Base-by-base conservation (phyloP, 2,888 invertebrate species). In the Leptinotarsa peninsularis region DNA sequence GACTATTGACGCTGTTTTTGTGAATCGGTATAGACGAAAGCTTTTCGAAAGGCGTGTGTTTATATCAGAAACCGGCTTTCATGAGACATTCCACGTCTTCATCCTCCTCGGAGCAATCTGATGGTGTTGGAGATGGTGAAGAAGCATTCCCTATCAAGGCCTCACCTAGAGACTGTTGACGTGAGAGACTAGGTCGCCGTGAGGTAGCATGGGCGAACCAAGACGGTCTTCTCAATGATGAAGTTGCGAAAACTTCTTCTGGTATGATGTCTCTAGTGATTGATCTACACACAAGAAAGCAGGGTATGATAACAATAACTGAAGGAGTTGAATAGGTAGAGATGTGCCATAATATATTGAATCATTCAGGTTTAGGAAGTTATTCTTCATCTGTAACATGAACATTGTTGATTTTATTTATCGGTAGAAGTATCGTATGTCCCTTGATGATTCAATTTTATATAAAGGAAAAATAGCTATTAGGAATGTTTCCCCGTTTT, bases 201-300 rank as follows among this genome's bases (percentile, higher is more conserved):
- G 91, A 89, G 82, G 91, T 91, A 67, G 85, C 73, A 82, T 83
- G 82, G 82, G 84, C 86, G 82, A 86, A 87, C 88, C 85, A 89
- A 72, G 85, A 86, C 1, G 87, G 85, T 54, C 87, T 83, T 73
- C 86, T 82, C 33, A 84, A 79, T 17, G 83, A 82, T 3, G 83
- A 85, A 4, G 81, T 82, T 33, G 80, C 81, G 27, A 82, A 85
- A 68, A 84, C 78, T 85, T 94, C 94, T 89, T 94, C 94, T 73
- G 93, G 93, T 83, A 94, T 94, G 78, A 91, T 92, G 86, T 93
- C 93, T 81, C 93, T 90, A 58, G 91, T 91, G 81, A 92, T 83
- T n/a, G 91, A 91, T 74, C 92, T 92, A 81, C 13, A 74, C 71
- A 43, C 10, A 69, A 2, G 23, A 71, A 76, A 68, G 66, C 21